phyloP scores from a whole-genome alignment of 2,888 invertebrate genomes.

The Microdon myrmicae region DNA sequence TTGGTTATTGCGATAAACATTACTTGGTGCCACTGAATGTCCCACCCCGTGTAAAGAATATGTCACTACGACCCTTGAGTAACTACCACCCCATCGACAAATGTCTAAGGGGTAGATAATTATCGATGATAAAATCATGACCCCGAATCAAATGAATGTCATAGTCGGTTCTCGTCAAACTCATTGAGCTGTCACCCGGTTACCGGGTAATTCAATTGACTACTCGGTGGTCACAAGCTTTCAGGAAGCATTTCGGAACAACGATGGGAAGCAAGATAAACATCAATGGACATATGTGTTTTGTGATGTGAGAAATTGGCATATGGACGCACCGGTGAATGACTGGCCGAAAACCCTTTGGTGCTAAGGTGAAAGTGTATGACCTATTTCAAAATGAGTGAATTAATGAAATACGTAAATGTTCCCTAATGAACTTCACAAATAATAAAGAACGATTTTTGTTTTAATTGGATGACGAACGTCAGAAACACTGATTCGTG shows the following conservation, averaged over 20 bases:
- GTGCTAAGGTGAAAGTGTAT: too few species aligned
- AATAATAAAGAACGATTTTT: too few species aligned
- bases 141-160: slow-evolving; percentile 66
- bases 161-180: slow-evolving; percentile 62
- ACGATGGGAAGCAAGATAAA: slow-evolving; percentile 25
- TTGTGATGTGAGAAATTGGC: slow-evolving; percentile 25
- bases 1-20: slow-evolving; percentile 67
- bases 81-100: slow-evolving; percentile 21
- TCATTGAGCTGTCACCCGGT: slow-evolving; percentile 44
- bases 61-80: slow-evolving; percentile 33
- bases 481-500: too few species aligned
- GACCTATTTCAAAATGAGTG: too few species aligned
- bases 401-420: too few species aligned
- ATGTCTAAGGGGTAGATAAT: slow-evolving; percentile 59
- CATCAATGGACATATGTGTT: slow-evolving; percentile 12
- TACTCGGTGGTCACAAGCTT: slow-evolving; percentile 32
- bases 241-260: neutral
- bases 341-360: too few species aligned
- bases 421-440: too few species aligned
- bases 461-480: too few species aligned
- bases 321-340: too few species aligned
- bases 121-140: slow-evolving; percentile 64
- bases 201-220: slow-evolving; percentile 28
- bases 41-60: slow-evolving; percentile 54
- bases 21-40: slow-evolving; percentile 23